Percentiles rank a stretch among this genome's conserved stretches.
phyloP scores from a whole-genome alignment of 2,888 invertebrate species.

The Graphium colonna region DNA sequence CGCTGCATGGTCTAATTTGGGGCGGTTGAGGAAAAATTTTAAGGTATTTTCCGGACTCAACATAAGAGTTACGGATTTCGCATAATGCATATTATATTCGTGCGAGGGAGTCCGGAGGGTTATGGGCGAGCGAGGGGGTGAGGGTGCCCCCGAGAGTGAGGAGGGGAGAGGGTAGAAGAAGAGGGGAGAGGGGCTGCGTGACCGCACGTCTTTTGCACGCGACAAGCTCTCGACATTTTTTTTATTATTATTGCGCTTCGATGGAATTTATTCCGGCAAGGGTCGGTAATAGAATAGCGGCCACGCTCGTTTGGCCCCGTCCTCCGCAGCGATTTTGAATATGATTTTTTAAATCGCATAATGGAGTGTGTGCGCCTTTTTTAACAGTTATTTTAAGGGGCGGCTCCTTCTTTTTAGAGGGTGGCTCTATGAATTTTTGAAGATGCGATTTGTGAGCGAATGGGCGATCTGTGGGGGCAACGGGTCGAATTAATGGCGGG shows the following conservation, averaged over 20 bases:
- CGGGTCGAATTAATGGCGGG: conserved; percentile 62
- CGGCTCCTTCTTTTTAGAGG: conserved; percentile 26
- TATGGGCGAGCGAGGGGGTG: conserved; percentile 32
- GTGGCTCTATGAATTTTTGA: conserved; percentile 35
- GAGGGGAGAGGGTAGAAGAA: conserved; percentile 30
- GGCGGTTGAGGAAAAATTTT: conserved; percentile 34
- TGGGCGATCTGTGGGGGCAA: conserved; percentile 53
- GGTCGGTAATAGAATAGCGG: conserved; percentile 66
- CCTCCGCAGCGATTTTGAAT: conserved; percentile 73
- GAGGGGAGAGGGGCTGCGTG: conserved; percentile 51
- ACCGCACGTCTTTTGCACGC: conserved; percentile 79
- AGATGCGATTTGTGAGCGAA: conserved; percentile 26
- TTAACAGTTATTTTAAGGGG: conserved; percentile 63
- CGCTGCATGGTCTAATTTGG: conserved; percentile 30
- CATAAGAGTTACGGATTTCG: conserved; percentile 79
- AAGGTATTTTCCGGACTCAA: conserved; percentile 67
- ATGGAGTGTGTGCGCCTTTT: conserved; percentile 69
- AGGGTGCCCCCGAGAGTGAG: conserved; percentile 18
- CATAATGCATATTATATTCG: conserved; percentile 79
- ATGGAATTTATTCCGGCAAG: conserved; percentile 71
- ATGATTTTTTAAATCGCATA: conserved; percentile 76
- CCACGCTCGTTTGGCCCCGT: conserved; percentile 61
- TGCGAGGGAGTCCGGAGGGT: conserved; percentile 35
- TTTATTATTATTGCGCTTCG: conserved; percentile 80
- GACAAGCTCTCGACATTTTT: conserved; percentile 77